Base-by-base conservation (phyloP, 2,888 invertebrate species). In the Athetis lepigone region DNA sequence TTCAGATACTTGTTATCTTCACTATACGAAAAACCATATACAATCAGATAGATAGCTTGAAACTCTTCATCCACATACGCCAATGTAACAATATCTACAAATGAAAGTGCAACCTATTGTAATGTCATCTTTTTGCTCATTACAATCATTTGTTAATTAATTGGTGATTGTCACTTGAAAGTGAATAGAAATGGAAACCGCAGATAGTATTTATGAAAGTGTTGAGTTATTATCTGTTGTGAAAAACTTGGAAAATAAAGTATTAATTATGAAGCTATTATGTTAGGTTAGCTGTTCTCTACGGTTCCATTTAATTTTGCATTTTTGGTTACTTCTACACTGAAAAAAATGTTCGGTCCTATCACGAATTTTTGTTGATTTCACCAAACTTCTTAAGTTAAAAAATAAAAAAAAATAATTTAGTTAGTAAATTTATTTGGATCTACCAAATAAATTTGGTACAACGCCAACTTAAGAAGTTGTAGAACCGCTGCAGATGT, bases 41-140 rank as follows among this genome's bases (percentile, higher is more conserved):
- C 29, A 16, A 37, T 33, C 33, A 37, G n/a, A 50, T 0, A n/a
- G 18, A 51, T 68, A n/a, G 40, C 60, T 23, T 5, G 2, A 11
- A 25, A 19, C 23, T 59, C 42, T 64, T 64, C 43, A 54, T 40
- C 13, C n/a, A 58, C 13, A 2, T 73, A 27, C 27, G 54, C 58
- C 58, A 51, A 37, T 33, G 18, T 42, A 33, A 16, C 42, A 19
- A 13, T 16, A 50, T 45, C n/a, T n/a, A 29, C 13, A 33, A 74
- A 45, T 58, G 73, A 75, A 73, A 73, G 75, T 74, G 29, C 43
- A 27, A 29, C 19, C 75, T 67, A 74, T 74, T 74, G 74, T 74
- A 45, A 21, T 67, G 60, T 52, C 57, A 56, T 33, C 39, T 54
- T 74, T 6, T 54, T 60, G 56, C 56, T 70, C 66, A 29, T 74